These are phyloP conservation scores for Gulo gulo DNA, from an alignment of 2,113 vertebrate species.

Conservation along the genomic window DNA sequence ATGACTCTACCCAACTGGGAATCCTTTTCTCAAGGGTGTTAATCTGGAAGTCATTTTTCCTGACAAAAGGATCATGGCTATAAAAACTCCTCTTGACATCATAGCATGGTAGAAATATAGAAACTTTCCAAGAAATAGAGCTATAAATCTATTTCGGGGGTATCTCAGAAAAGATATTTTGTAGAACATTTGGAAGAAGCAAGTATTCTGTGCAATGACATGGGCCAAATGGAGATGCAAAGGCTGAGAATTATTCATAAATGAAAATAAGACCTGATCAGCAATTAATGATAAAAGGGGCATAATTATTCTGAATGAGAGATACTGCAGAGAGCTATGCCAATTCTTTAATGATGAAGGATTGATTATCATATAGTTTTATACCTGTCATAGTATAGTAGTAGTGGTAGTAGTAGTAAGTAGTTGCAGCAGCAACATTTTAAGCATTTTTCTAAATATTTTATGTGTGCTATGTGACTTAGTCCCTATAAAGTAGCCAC, in stretches of 20 bases:
- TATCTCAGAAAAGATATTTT: conserved; percentile 40
- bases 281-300: background rate
- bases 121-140: conserved; percentile 59
- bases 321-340: background rate
- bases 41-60: conserved; percentile 66
- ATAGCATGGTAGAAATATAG: conserved; percentile 54
- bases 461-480: background rate
- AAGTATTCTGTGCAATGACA: background rate
- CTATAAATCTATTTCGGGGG: conserved; percentile 49
- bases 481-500: background rate
- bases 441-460: background rate
- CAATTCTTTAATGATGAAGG: background rate
- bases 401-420: background rate
- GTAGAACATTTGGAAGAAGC: background rate
- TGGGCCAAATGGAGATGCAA: background rate
- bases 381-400: background rate
- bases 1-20: conserved; percentile 28
- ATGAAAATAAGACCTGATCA: background rate
- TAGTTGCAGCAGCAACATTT: background rate
- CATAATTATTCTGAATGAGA: background rate
- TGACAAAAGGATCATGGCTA: conserved; percentile 59
- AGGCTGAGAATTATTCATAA: background rate
- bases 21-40: conserved; percentile 28
- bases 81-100: conserved; percentile 44
- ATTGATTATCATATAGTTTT: background rate